Base-by-base conservation (phyloP, 2,113 vertebrate genomes). In the Gopherus flavomarginatus region DNA sequence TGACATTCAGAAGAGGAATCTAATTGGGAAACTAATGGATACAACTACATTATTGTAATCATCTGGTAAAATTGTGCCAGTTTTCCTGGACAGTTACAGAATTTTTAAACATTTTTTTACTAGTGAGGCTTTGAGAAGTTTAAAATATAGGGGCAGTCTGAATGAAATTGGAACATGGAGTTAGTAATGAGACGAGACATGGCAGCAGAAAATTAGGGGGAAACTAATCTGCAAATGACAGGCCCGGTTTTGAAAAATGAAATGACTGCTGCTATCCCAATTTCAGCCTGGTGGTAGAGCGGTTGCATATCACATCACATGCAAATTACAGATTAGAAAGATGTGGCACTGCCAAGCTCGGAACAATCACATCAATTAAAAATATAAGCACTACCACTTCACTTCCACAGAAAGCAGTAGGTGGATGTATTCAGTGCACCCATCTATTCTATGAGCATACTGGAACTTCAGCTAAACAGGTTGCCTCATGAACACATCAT, bases 351-450 rank as follows among this genome's bases (percentile, higher is more conserved):
- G 84, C n/a, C 77, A 47, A 11, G 0, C 2, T 24, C 0, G 6
- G 6, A 1, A 1, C 27, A 4, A 26, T 72, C 1, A 0, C 29
- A 1, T 6, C 85, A 1, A 0, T 31, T 3, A 24, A 0, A 0
- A 65, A 13, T 24, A 24, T 49, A 0, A 1, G 13, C 6, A 52
- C 52, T 6, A 5, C 42, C 0, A 0, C 24, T 2, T 27, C 38
- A 3, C 62, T 3, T 29, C 5, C 65, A 2, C 42, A n/a, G 49
- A 0, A 0, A 1, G 1, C 12, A 12, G 35, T 14, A 21, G 47
- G 8, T 26, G 2, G 14, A 10, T 24, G 12, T 72, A n/a, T 72
- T 72, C 19, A 19, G 11, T 2, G 8, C 21, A 35, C 3, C 9
- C 11, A 38, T 72, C 35, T 72, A n/a, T 11, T 72, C n/a, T 38